These are phyloP conservation scores for Temnothorax unifasciatus DNA, from an alignment of 2,888 invertebrate genomes.

Conservation along the genomic window DNA sequence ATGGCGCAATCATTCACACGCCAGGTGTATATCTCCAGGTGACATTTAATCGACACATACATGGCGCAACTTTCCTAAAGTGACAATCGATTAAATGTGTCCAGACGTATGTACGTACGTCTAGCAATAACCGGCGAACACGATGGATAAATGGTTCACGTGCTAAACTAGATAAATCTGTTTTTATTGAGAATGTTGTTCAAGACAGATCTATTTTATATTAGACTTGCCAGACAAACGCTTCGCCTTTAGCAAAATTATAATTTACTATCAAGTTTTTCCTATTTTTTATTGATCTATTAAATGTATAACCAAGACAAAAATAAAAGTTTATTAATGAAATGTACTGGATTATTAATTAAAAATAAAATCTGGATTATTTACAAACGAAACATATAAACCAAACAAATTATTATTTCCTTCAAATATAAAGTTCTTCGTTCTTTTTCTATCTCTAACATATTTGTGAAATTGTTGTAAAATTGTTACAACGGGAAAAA, in stretches of 20 bases:
- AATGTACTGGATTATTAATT: neutral
- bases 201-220: constrained; percentile 29
- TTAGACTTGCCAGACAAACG: neutral
- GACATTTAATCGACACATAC: constrained; percentile 51
- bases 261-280: neutral
- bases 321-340: neutral
- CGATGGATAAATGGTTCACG: constrained; percentile 29
- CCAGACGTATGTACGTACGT: constrained; percentile 8
- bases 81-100: constrained; percentile 48
- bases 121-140: neutral
- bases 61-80: constrained; percentile 26
- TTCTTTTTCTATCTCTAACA: neutral
- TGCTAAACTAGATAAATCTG: constrained; percentile 41
- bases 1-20: constrained; percentile 22
- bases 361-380: neutral
- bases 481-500: neutral
- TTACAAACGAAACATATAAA: neutral
- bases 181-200: constrained; percentile 25
- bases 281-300: neutral
- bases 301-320: neutral
- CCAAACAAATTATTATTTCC: neutral
- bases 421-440: neutral
- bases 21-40: constrained; percentile 1
- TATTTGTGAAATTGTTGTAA: neutral
- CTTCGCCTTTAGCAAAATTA: neutral